These are phyloP conservation scores for Polydrusus pterygomalis DNA, from an alignment of 2,888 invertebrate species.

Conservation along the genomic window DNA sequence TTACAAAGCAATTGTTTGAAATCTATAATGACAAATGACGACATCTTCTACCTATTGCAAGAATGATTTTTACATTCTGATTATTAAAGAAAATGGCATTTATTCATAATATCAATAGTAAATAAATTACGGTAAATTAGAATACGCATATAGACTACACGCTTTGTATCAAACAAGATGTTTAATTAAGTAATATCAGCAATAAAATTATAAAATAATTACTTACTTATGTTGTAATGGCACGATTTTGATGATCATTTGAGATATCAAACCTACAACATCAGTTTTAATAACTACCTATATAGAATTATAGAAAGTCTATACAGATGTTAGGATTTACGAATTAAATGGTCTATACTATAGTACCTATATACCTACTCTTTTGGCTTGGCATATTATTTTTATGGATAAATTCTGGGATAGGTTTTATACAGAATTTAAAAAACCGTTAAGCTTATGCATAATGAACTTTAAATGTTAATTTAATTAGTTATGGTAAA, in stretches of 20 bases:
- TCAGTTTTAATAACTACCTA: neutral
- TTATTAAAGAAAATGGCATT: no score
- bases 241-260: neutral
- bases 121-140: neutral
- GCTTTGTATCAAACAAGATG: neutral
- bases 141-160: neutral
- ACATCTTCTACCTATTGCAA: no score
- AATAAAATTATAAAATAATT: slow-evolving; percentile 1
- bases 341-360: no score
- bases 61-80: no score
- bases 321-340: no score
- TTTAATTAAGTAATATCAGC: neutral
- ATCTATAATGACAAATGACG: no score
- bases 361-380: no score
- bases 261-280: slow-evolving; percentile 4
- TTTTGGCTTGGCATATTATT: no score
- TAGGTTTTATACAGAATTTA: neutral
- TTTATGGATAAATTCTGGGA: neutral
- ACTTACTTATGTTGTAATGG: neutral
- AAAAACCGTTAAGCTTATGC: slow-evolving; percentile 10
- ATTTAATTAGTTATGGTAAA: slow-evolving; percentile 16
- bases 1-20: no score
- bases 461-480: slow-evolving; percentile 13
- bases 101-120: neutral
- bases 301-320: slow-evolving; percentile 11